Base-by-base conservation (phyloP, 2,888 invertebrate genomes). In the Athetis lepigone region DNA sequence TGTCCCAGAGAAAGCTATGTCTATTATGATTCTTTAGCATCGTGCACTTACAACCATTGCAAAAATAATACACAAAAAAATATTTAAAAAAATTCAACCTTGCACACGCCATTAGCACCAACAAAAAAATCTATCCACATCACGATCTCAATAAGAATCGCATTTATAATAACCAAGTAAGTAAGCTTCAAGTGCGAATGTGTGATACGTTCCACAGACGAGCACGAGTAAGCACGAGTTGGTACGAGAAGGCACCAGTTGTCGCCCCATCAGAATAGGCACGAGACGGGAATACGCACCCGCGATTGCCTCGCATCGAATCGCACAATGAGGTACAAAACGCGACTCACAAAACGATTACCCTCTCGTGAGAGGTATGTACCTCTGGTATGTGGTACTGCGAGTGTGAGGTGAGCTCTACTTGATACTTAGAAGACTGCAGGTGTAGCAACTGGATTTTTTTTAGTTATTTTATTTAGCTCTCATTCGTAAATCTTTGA, bases 291-390 rank as follows among this genome's bases (percentile, higher is more conserved):
- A 90, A 92, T 91, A 84, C 83, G 84, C 85, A 76, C 71, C 74
- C 82, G 84, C 86, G 87, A 90, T 89, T 90, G 90, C 88, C 87
- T 88, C 84, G 83, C 83, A 75, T 83, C 82, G 80, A 75, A 81
- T 85, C 82, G 77, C 83, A 91, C 92, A 92, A 92, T 90, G 86
- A 85, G 84, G 88, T 85, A 90, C 90, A 90, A 89, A 89, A 90
- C 89, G 86, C 86, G 85, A 83, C 89, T 89, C 91, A 92, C 88
- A 92, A 85, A 89, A 87, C 92, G 92, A 93, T 93, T 94, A 93
- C 92, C 92, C 91, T 91, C 89, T 88, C 85, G 79, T 83, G 85
- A 84, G 86, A 87, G 84, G 82, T 83, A 81, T 83, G 83, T 86
- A 77, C 85, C 83, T n/a, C n/a, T n/a, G n/a, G n/a, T n/a, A n/a